A percentile compares a stretch with the other conserved stretches of the same genome.
These are phyloP conservation scores for Atherinosoma microstoma DNA, from an alignment of 2,797 vertebrate genomes.

Conservation along the genomic window DNA sequence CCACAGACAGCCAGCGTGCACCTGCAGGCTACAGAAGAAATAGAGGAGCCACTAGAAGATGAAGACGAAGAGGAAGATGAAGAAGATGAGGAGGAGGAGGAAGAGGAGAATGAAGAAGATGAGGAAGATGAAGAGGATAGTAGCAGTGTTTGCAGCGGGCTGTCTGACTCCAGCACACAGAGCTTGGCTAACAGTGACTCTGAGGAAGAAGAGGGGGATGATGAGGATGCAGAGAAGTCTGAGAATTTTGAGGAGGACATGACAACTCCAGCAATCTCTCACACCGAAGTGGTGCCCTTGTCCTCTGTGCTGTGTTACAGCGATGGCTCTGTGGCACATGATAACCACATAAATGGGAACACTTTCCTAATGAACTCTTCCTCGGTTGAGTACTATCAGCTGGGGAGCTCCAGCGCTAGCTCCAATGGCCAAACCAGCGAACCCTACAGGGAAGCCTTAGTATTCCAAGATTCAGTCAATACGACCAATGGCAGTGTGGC, in stretches of 20 bases:
- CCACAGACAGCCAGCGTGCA: slow-evolving; percentile 89
- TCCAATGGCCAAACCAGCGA: slow-evolving; percentile 77
- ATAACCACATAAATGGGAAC: slow-evolving; percentile 89
- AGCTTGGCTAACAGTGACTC: slow-evolving; percentile 96
- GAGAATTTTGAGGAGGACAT: slow-evolving; percentile 86
- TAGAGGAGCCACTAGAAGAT: slow-evolving; percentile 90
- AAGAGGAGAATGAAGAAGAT: slow-evolving; percentile 79
- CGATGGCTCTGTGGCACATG: slow-evolving; percentile 85
- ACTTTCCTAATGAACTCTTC: slow-evolving; percentile 89
- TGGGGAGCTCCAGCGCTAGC: slow-evolving; percentile 86
- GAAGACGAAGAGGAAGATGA: slow-evolving; percentile 89
- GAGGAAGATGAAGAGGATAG: slow-evolving; percentile 89
- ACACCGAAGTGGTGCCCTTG: slow-evolving; percentile 86
- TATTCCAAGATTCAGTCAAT: slow-evolving; percentile 86
- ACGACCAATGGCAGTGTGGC: slow-evolving; percentile 83
- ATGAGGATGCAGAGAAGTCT: slow-evolving; percentile 88
- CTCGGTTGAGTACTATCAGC: slow-evolving; percentile 92
- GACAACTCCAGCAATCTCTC: slow-evolving; percentile 70
- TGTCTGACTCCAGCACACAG: slow-evolving; percentile 97
- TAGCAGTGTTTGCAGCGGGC: slow-evolving; percentile 95
- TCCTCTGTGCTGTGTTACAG: slow-evolving; percentile 92
- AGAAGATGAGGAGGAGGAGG: slow-evolving; percentile 85
- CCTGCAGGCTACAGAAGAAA: slow-evolving; percentile 88
- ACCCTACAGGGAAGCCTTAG: slow-evolving; percentile 79
- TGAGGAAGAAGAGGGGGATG: slow-evolving; percentile 90